Percentiles rank a stretch among this genome's conserved stretches.
Evolutionary conservation across 2,113 vertebrate genomes (phyloP).

Genomic region (Microcebus tavaratra): DNA sequence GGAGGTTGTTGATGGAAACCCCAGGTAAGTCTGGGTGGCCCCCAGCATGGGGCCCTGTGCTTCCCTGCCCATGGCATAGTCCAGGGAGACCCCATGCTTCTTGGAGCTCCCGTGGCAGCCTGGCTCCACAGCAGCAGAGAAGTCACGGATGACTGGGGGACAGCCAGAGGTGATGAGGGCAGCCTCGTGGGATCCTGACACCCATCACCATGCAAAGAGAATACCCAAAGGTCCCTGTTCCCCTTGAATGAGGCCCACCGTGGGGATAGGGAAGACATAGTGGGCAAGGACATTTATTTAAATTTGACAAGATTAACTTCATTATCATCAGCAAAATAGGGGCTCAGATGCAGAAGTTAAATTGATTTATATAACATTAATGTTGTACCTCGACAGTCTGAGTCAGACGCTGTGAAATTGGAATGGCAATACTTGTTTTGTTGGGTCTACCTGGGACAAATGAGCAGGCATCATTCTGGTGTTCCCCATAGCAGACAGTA

Average conservation of each 20-base stretch:
- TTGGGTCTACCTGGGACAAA: not conserved
- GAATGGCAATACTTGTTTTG: not conserved
- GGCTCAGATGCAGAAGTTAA: not conserved
- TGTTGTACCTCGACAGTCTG: not conserved
- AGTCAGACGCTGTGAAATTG: not conserved
- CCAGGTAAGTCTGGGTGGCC: not conserved
- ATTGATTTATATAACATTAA: not conserved
- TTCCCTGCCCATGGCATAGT: not conserved
- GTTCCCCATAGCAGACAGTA: not conserved
- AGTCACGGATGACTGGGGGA: not conserved
- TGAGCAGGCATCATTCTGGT: not conserved
- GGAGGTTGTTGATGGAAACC: not conserved
- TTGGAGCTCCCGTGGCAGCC: not conserved
- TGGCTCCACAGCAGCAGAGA: not conserved
- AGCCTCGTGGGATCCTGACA: not conserved
- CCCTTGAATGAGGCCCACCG: not conserved
- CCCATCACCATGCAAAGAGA: not conserved
- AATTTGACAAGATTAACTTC: not conserved
- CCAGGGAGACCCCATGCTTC: not conserved
- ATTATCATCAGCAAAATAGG: not conserved
- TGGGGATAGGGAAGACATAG: fast-evolving
- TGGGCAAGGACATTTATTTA: not conserved
- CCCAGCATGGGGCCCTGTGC: no score
- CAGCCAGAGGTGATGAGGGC: not conserved
- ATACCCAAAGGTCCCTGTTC: not conserved